Conservation (phyloP, 2,888 invertebrate genomes). For the Diaperis boleti region DNA sequence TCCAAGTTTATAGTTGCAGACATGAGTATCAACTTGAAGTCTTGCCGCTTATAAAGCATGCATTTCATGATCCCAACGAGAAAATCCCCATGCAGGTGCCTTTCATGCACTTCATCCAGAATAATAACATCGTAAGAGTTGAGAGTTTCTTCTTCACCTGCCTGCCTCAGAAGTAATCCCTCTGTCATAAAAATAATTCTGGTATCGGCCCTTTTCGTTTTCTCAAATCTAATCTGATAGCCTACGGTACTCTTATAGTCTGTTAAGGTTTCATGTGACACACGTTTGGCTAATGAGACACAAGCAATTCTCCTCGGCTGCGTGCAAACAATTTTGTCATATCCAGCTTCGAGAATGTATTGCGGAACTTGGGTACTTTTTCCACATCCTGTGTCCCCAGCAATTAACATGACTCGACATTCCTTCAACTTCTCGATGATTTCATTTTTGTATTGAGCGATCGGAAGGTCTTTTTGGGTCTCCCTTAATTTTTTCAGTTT, state of each 20-base stretch:
- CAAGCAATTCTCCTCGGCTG: slow-evolving; percentile 98
- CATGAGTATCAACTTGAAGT: slow-evolving; percentile 95
- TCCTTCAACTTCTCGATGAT: slow-evolving; percentile 80
- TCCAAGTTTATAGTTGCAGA: slow-evolving; percentile 98
- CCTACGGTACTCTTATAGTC: slow-evolving; percentile 92
- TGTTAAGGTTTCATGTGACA: slow-evolving; percentile 92
- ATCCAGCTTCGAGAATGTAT: slow-evolving; percentile 88
- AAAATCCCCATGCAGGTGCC: slow-evolving; percentile 95
- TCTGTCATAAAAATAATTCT: slow-evolving; percentile 97
- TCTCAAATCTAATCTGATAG: slow-evolving; percentile 96
- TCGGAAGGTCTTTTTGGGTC: slow-evolving; percentile 87
- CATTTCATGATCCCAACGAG: slow-evolving; percentile 95
- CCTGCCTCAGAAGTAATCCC: slow-evolving; percentile 88
- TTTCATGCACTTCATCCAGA: slow-evolving; percentile 97
- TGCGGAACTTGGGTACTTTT: slow-evolving; percentile 99
- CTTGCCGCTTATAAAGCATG: slow-evolving; percentile 80
- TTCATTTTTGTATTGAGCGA: slow-evolving; percentile 81
- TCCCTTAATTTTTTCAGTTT: slow-evolving; percentile 86
- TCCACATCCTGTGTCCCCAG: slow-evolving; percentile 98
- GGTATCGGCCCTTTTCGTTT: slow-evolving; percentile 86
- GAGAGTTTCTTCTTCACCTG: slow-evolving; percentile 78
- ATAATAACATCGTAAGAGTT: slow-evolving; percentile 92
- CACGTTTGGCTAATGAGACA: slow-evolving; percentile 93
- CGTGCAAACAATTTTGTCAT: slow-evolving; percentile 84
- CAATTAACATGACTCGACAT: slow-evolving; percentile 89